A percentile compares a stretch with the other conserved stretches of the same genome.
phyloP scores from a whole-genome alignment of 2,888 invertebrate species.

The Hirudinaria manillensis region DNA sequence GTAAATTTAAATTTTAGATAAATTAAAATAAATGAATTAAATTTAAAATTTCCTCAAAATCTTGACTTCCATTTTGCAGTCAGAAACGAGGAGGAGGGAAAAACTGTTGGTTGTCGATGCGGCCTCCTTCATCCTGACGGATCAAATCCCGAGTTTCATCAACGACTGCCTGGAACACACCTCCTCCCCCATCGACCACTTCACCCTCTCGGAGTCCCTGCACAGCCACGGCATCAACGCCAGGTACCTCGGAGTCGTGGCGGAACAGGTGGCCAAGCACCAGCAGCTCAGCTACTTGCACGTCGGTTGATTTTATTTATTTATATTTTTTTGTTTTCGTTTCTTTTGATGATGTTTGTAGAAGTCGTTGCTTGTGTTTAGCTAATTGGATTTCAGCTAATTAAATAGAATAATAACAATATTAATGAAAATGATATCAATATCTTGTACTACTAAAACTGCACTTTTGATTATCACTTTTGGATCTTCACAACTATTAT shows the following conservation, averaged over 20 bases:
- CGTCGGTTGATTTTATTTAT: conserved; percentile 43
- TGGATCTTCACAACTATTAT: no score
- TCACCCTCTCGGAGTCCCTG: conserved; percentile 81
- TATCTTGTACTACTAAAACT: no score
- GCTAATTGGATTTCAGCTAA: not conserved
- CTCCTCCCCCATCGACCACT: conserved; percentile 89
- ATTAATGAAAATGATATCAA: no score
- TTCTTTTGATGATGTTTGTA: not conserved
- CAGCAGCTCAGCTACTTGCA: conserved; percentile 69
- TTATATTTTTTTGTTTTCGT: not conserved
- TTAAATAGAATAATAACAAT: no score
- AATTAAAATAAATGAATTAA: not conserved
- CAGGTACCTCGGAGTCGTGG: conserved; percentile 88
- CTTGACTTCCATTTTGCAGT: conserved; percentile 14
- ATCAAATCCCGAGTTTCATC: conserved; percentile 89
- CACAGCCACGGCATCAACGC: conserved; percentile 92
- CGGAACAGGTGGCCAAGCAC: conserved; percentile 70
- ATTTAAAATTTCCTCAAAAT: no score
- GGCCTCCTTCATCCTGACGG: conserved; percentile 83
- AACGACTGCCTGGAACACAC: conserved; percentile 75
- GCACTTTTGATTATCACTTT: no score
- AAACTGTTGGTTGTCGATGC: conserved; percentile 87
- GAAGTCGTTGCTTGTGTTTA: not conserved
- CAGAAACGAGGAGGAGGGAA: conserved; percentile 69
- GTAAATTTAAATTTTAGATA: not conserved